Percentiles rank a stretch among this genome's conserved stretches.
These are phyloP conservation scores for Pseudomyrmex dendroicus DNA, from an alignment of 1,140 invertebrate species.

Conservation along the genomic window DNA sequence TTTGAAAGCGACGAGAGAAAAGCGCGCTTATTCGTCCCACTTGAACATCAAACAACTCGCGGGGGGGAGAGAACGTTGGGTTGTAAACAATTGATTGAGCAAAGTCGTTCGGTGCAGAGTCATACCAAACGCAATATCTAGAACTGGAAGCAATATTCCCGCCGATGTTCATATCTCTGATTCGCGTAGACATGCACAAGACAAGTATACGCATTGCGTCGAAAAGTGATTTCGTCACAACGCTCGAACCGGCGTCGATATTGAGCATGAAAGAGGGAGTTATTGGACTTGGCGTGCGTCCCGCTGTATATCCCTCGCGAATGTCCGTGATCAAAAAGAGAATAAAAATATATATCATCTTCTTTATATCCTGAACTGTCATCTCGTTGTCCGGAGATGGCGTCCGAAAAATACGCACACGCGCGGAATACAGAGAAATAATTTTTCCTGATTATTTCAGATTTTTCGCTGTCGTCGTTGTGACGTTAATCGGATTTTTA, in stretches of 20 bases:
- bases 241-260: constrained; percentile 2
- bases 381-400: background rate
- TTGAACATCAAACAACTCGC: constrained; percentile 28
- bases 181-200: constrained; percentile 21
- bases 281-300: constrained; percentile 34
- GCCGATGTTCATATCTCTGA: constrained; percentile 33
- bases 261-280: constrained; percentile 13
- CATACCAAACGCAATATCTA: constrained; percentile 15
- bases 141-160: constrained; percentile 34
- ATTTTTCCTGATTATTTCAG: constrained; percentile 10
- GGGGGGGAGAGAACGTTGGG: background rate
- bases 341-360: constrained; percentile 13
- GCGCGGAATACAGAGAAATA: constrained; percentile 6
- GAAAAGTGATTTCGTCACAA: constrained; percentile 42
- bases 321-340: constrained; percentile 28
- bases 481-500: constrained; percentile 12
- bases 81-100: constrained; percentile 19
- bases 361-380: background rate
- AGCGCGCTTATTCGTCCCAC: background rate
- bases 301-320: constrained; percentile 3
- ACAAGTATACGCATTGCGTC: constrained; percentile 22
- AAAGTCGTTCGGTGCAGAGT: constrained; percentile 4
- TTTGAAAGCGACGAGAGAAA: background rate
- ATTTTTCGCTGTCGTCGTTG: background rate
- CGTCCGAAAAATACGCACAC: background rate